Percentiles rank a stretch among this genome's conserved stretches.
phyloP scores from a whole-genome alignment of 2,797 vertebrate genomes.

The Loriculus beryllinus region DNA sequence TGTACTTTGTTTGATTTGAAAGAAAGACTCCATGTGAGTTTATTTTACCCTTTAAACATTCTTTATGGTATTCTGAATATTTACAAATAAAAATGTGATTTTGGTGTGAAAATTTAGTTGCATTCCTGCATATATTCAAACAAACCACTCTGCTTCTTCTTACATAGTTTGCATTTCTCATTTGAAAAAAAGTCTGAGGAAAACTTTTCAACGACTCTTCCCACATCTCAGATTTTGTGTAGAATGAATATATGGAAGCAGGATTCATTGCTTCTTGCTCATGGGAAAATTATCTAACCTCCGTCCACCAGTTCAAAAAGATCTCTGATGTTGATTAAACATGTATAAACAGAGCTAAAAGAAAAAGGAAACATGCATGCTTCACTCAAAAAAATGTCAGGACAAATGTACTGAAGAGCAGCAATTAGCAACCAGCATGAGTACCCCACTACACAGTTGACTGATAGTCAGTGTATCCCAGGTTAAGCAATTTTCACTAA shows the following conservation, averaged over 20 bases:
- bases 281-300: conserved; percentile 57
- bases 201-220: background rate
- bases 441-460: background rate
- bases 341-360: conserved; percentile 49
- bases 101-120: background rate
- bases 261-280: background rate
- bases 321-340: conserved; percentile 56
- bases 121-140: background rate
- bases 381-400: conserved; percentile 33
- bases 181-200: background rate
- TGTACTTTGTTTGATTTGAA: background rate
- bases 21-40: background rate
- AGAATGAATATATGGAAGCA: background rate
- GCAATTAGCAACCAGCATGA: conserved; percentile 1
- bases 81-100: background rate
- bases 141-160: background rate
- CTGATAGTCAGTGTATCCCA: background rate
- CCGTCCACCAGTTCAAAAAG: conserved; percentile 26
- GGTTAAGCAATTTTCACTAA: background rate
- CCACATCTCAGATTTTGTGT: background rate
- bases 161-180: background rate
- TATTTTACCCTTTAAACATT: background rate
- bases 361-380: background rate
- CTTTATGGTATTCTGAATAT: background rate
- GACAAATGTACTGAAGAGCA: conserved; percentile 2